A percentile compares a stretch with the other conserved stretches of the same genome.
These are phyloP conservation scores for Eucriotettix oculatus DNA, from an alignment of 2,888 invertebrate species.

Conservation along the genomic window DNA sequence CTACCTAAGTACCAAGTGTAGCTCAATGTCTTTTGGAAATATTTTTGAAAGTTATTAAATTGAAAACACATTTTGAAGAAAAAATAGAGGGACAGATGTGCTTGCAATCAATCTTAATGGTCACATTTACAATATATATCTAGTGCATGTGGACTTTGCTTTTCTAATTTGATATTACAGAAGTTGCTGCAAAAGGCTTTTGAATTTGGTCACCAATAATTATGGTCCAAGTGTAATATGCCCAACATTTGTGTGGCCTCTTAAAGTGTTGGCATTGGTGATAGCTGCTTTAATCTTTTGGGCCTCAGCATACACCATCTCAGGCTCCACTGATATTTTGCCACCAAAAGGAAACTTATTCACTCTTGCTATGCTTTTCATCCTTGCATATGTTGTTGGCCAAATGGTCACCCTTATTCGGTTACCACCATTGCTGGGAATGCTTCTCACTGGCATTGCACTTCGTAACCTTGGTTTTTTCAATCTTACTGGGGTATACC, in stretches of 20 bases:
- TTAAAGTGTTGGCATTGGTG: not conserved
- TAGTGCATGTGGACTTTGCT: too few species aligned
- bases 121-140: too few species aligned
- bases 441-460: slow-evolving; percentile 41
- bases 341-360: slow-evolving; percentile 6
- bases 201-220: too few species aligned
- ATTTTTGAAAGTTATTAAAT: too few species aligned
- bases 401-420: slow-evolving; percentile 2
- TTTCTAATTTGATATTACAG: too few species aligned
- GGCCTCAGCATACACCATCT: slow-evolving; percentile 6
- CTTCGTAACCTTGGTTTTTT: slow-evolving; percentile 32
- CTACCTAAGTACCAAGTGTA: too few species aligned
- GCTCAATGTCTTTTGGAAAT: too few species aligned
- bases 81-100: too few species aligned
- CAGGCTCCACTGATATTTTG: not conserved
- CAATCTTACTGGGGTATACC: slow-evolving; percentile 27
- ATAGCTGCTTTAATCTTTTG: slow-evolving; percentile 5
- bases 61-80: too few species aligned
- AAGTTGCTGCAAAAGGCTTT: too few species aligned
- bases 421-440: slow-evolving; percentile 41
- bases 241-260: not conserved
- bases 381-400: slow-evolving; percentile 8
- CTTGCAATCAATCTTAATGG: too few species aligned
- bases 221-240: slow-evolving; percentile 4
- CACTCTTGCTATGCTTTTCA: slow-evolving; percentile 2